Evolutionary conservation across 2,113 vertebrate genomes (phyloP), one percentile per base, ranked within the genome.

Genomic region (Carlito syrichta): DNA sequence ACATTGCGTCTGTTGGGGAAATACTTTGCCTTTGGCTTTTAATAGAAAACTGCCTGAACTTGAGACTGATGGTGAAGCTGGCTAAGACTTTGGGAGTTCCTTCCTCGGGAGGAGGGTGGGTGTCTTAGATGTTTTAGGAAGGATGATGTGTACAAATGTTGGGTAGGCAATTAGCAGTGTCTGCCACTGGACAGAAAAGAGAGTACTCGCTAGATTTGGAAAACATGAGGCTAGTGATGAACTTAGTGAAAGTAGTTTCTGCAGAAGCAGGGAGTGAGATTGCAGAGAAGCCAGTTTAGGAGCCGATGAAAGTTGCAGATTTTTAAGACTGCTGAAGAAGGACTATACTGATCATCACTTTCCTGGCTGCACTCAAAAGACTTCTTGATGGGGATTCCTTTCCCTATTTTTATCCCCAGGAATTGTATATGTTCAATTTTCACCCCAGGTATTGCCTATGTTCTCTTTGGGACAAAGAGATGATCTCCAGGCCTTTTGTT

Each of bases 401-500:
- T 50, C 60, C 27, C 62, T 87, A 17, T 30, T 95, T 95, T 73
- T 60, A 66, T 38, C 35, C 58, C 38, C 19, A 54, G 48, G 5
- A 66, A 81, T 35, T 77, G 13, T 56, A 13, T 38, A 16, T 71
- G 63, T 81, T 82, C 76, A 63, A 13, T 87, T 56, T 96, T 86
- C 40, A 94, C 48, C 48, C 17, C 40, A 32, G 40, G 16, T 86
- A 82, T 78, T 92, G 19, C 48, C 60, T 50, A 30, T 62, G 54
- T 66, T 96, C n/a, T 86, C 52, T 86, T 48, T 83, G 50, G 52
- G 30, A 60, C n/a, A 94, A 91, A 82, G 62, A 94, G 50, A 87
- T 76, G 5, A 89, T 86, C 86, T 94, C 56, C 30, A 84, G 79
- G 86, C 2, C 3, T 30, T 66, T 71, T 81, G 35, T 35, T 86